Conservation (phyloP, 2,888 invertebrate genomes). For the Scaptomyza flava region DNA sequence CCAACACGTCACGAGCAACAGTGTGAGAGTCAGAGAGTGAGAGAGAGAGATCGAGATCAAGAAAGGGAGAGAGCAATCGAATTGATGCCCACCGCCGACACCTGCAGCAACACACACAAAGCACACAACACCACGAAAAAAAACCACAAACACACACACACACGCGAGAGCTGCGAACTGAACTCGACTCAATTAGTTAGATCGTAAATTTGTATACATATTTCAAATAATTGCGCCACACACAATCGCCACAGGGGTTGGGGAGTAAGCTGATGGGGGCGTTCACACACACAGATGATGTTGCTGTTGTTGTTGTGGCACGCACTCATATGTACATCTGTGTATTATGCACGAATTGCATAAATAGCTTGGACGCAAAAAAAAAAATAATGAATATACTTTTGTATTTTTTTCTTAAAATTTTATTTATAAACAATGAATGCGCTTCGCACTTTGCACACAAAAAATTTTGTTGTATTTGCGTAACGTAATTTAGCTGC, state of each 20-base stretch:
- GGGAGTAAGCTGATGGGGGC: constrained; percentile 7
- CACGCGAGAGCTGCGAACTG: constrained; percentile 32
- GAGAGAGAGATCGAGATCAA: constrained; percentile 3
- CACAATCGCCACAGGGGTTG: constrained; percentile 19
- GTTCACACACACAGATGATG: constrained; percentile 29
- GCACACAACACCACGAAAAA: constrained; percentile 9
- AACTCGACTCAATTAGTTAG: constrained; percentile 76
- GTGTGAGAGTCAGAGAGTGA: background rate
- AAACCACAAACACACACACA: constrained; percentile 35
- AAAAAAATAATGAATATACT: constrained; percentile 16
- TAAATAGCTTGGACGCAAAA: constrained; percentile 40
- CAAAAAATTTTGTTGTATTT: constrained; percentile 27
- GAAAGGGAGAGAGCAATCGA: constrained; percentile 9
- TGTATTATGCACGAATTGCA: constrained; percentile 33
- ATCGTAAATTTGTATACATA: constrained; percentile 78
- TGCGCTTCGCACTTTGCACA: constrained; percentile 46
- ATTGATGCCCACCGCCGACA: constrained; percentile 47
- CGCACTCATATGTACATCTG: constrained; percentile 18
- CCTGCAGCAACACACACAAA: constrained; percentile 63
- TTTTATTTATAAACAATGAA: constrained; percentile 57
- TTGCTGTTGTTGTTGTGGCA: constrained; percentile 23
- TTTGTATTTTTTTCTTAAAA: constrained; percentile 4
- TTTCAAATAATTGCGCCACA: constrained; percentile 62
- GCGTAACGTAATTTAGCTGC: constrained; percentile 53
- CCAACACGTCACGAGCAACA: constrained; percentile 22